Evolutionary conservation across 2,888 invertebrate species (phyloP), one percentile per base, ranked within the genome.

Genomic region (Seladonia tumulorum): DNA sequence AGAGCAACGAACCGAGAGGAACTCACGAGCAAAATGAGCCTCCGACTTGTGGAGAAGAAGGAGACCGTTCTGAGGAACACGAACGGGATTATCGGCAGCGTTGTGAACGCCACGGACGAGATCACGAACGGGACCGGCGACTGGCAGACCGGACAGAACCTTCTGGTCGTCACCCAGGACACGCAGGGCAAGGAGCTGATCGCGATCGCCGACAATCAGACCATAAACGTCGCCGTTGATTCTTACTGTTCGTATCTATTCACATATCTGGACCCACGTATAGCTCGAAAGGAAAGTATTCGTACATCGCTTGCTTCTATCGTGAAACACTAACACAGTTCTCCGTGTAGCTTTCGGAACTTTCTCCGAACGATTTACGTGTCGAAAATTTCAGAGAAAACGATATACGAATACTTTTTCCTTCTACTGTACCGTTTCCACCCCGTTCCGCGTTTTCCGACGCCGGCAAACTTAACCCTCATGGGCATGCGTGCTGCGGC

Each of bases 181-280:
- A 71, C 84, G 25, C 91, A 92, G 85, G 90, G 91, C 88, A 93
- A 93, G 87, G 93, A 93, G 35, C 63, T 93, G 35, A 88, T 91
- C 71, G 86, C 89, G 22, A 84, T 93, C n/a, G 83, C 92, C 49
- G 92, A 92, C n/a, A 92, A 92, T 88, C 92, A 91, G 76, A 85
- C 91, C 22, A 88, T 92, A 78, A 92, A 90, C 80, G 89, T 92
- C 73, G 90, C 91, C n/a, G 85, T 92, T 39, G 93, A 94, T 77
- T 90, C 92, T 1, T 94, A 94, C 86, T 94, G 94, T 94, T 94
- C 90, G 94, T 94, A 92, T 80, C 82, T 66, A 39, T 22, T 39
- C 47, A 53, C 8, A 12, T 70, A 42, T 70, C 39, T n/a, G 39
- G 5, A n/a, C n/a, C 22, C 42, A 4, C 42, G 1, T 70, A n/a